Base-by-base conservation (phyloP, 2,888 invertebrate genomes). In the Melipona beecheii region DNA sequence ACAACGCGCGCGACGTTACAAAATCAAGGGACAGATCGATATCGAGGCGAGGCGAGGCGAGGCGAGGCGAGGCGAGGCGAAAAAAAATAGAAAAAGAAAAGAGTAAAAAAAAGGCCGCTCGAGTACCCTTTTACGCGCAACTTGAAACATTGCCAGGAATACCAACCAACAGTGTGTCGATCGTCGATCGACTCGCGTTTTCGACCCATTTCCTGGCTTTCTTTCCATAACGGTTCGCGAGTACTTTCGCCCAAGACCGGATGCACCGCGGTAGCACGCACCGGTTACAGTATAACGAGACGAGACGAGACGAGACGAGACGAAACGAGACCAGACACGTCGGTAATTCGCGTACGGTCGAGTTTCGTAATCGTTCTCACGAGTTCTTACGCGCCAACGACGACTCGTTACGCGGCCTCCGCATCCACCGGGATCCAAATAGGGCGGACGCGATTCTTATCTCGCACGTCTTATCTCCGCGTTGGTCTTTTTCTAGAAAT, bases 1-100 rank as follows among this genome's bases (percentile, higher is more conserved):
- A 64, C 27, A 70, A 64, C 77, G 64, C 21, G 64, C 21, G 19
- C n/a, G n/a, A 43, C 62, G 78, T 77, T 80, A 52, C 58, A 60
- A 70, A 70, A 78, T 65, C 66, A 79, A 43, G 54, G 43, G 60
- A 75, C 54, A 75, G 68, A 64, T 69, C 64, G 31, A 64, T 58
- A 58, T 24, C 54, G 75, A 49, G 27, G 50, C n/a, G n/a, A n/a
- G 70, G 24, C 31, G 4, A 17, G 50, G 36, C 50, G 52, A 58
- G 19, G 19, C 9, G 27, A 17, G 70, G 24, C 31, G 4, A 17
- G 50, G 36, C 50, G 52, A 58, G 19, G 19, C 9, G 27, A 17
- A 52, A 52, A 52, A 52, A 21, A 52, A 52, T 21, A 21, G 19
- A 31, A 3, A 31, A 31, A 0, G 4, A 31, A 31, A 31, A 4